Percentiles rank a stretch among this genome's conserved stretches.
Evolutionary conservation across 1,140 invertebrate genomes (phyloP).

Genomic region (Drosophila mayri): DNA sequence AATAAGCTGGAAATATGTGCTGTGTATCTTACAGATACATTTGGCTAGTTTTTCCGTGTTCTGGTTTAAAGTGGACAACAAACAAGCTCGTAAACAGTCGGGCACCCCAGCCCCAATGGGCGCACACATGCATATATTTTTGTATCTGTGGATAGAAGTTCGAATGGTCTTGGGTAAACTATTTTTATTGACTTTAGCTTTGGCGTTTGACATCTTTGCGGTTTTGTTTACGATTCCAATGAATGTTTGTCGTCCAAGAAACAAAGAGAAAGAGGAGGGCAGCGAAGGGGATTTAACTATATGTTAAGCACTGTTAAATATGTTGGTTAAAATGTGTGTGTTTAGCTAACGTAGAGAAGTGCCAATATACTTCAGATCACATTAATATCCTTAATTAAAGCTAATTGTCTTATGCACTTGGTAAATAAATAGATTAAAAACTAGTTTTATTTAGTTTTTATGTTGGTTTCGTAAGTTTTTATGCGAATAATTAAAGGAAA

Average conservation of each 20-base stretch:
- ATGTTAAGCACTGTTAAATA: conserved; percentile 36
- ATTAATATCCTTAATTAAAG: conserved; percentile 2
- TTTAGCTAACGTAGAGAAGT: not conserved
- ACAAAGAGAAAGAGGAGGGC: conserved; percentile 2
- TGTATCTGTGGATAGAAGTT: conserved; percentile 18
- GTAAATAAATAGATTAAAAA: not conserved
- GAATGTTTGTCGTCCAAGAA: conserved; percentile 16
- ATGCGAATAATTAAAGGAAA: not conserved
- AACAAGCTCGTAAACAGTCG: conserved; percentile 74
- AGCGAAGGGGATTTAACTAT: conserved; percentile 9
- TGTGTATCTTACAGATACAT: conserved; percentile 58
- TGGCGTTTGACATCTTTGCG: conserved; percentile 76
- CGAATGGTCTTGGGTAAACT: conserved; percentile 20
- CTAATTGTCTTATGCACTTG: not conserved
- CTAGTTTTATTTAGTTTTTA: not conserved
- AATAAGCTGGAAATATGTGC: conserved; percentile 53
- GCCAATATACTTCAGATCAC: not conserved
- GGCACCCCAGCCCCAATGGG: conserved; percentile 33
- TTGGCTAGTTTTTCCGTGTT: conserved; percentile 59
- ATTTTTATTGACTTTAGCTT: conserved; percentile 80
- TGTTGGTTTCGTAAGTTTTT: no score
- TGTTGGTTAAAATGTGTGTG: conserved; percentile 1
- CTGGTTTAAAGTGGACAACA: conserved; percentile 75
- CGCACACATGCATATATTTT: conserved; percentile 9
- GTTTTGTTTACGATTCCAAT: conserved; percentile 67